Evolutionary conservation across 2,797 vertebrate genomes (phyloP).

Genomic region (Mycteria americana): DNA sequence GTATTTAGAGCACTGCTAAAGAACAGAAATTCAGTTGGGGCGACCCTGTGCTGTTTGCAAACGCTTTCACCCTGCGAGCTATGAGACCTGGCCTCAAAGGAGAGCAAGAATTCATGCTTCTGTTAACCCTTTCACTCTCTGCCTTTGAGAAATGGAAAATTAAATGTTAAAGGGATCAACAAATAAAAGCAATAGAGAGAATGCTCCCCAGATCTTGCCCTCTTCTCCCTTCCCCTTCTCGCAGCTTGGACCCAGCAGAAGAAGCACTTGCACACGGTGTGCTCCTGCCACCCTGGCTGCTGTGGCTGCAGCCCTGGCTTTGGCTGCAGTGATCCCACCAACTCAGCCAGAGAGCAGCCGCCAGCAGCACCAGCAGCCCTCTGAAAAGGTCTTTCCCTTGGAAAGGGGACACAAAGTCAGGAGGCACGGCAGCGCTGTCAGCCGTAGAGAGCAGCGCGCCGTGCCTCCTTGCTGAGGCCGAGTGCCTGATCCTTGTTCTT

Average conservation of each 20-base stretch:
- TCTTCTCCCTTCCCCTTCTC: neutral
- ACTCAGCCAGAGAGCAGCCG: neutral
- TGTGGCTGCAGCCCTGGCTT: neutral
- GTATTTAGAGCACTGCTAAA: neutral
- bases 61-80: neutral
- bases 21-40: neutral
- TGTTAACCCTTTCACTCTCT: neutral
- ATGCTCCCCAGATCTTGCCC: neutral
- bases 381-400: neutral
- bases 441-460: rapidly evolving
- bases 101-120: neutral
- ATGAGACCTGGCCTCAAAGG: neutral
- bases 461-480: neutral
- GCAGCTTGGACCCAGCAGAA: neutral
- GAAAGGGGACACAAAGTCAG: neutral
- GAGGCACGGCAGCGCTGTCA: neutral
- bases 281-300: neutral
- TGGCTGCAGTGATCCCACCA: neutral
- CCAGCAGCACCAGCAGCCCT: neutral
- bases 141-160: neutral
- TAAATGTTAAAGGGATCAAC: neutral
- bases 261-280: rapidly evolving
- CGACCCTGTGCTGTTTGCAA: neutral
- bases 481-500: neutral
- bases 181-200: neutral